Conservation (phyloP, 1,140 invertebrate genomes). For the Heliconius congener region DNA sequence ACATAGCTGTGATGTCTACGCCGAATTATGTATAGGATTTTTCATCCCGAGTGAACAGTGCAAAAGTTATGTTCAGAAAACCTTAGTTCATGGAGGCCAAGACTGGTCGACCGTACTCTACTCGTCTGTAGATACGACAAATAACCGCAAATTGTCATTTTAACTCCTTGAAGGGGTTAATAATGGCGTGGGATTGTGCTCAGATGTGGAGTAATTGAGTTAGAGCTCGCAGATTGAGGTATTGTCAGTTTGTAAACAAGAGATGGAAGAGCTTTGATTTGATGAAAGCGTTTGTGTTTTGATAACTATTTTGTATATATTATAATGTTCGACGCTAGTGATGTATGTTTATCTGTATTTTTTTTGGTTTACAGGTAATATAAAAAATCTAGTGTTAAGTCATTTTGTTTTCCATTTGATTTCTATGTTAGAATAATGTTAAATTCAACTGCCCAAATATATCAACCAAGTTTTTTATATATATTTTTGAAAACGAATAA, state of each 20-base stretch:
- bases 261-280: conserved; percentile 1
- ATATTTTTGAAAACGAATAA: too few relatives aligned
- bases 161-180: conserved; percentile 75
- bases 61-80: too few relatives aligned
- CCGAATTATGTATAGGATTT: too few relatives aligned
- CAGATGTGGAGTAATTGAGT: conserved; percentile 60
- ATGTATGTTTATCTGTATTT: not conserved
- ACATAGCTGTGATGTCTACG: too few relatives aligned
- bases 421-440: too few relatives aligned
- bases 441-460: too few relatives aligned
- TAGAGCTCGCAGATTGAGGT: conserved; percentile 73
- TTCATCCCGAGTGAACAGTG: too few relatives aligned
- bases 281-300: not conserved
- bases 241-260: conserved; percentile 63
- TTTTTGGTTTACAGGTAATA: too few relatives aligned
- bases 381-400: too few relatives aligned
- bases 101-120: not conserved
- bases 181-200: conserved; percentile 71
- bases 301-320: conserved; percentile 11
- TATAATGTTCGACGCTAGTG: not conserved
- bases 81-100: too few relatives aligned
- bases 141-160: conserved; percentile 76
- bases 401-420: too few relatives aligned
- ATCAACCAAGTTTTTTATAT: too few relatives aligned
- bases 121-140: conserved; percentile 47